A percentile compares a stretch with the other conserved stretches of the same genome.
phyloP scores from a whole-genome alignment of 2,113 vertebrate genomes.

The Miniopterus natalensis region DNA sequence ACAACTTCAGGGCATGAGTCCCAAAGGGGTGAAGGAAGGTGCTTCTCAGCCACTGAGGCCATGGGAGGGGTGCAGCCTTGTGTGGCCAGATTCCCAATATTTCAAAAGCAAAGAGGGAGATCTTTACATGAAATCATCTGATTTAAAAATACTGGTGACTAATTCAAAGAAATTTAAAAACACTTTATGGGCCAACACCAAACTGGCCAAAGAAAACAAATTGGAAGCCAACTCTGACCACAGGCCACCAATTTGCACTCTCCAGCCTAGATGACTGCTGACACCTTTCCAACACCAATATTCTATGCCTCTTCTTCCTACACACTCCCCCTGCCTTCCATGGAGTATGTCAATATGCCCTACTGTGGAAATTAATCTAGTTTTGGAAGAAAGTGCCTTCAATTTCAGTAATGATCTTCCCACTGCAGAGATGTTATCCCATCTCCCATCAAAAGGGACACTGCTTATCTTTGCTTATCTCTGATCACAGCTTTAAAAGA shows the following conservation, averaged over 20 bases:
- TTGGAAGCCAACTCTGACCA: conserved; percentile 23
- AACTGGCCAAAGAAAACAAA: conserved; percentile 59
- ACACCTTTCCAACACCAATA: not conserved
- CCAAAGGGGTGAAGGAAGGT: accelerated
- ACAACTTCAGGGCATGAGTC: not conserved
- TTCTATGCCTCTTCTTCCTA: not conserved
- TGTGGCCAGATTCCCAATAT: not conserved
- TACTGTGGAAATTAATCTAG: not conserved
- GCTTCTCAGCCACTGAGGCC: not conserved
- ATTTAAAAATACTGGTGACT: conserved; percentile 60
- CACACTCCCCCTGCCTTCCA: accelerated
- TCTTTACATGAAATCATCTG: not conserved
- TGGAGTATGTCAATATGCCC: not conserved
- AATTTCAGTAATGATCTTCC: not conserved
- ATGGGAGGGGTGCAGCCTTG: not conserved
- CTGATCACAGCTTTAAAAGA: conserved; percentile 22
- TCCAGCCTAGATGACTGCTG: not conserved
- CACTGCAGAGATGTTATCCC: not conserved
- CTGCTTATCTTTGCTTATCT: not conserved
- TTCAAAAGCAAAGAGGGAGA: conserved; percentile 15
- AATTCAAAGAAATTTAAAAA: conserved; percentile 52
- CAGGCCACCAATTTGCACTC: not conserved
- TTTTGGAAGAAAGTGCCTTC: not conserved
- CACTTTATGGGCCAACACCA: not conserved
- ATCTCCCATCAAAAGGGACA: not conserved